Base-by-base conservation (phyloP, 2,797 vertebrate species). In the Manis pentadactyla region DNA sequence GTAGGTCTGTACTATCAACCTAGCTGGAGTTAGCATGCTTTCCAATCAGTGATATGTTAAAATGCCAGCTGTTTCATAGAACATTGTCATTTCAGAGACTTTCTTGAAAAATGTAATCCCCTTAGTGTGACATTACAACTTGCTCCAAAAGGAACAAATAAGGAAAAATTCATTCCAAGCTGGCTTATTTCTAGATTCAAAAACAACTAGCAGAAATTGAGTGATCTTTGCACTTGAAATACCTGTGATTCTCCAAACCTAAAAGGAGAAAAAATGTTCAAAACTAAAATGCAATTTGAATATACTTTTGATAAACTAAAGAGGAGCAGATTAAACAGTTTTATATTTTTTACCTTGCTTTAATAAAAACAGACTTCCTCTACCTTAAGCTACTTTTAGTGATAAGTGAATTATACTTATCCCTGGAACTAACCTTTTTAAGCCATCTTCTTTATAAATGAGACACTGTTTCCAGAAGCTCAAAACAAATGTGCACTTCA, bases 401-500 rank as follows among this genome's bases (percentile, higher is more conserved):
- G 96, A 73, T 94, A 96, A 96, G 95, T 95, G 93, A 96, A 95
- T 96, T 92, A 96, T 94, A 93, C 96, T 95, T 96, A 97, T 86
- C 61, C 96, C 95, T 96, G 88, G 96, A 97, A 97, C 94, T 95
- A 97, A 94, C 96, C 93, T 98, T 96, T 96, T 95, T 37, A 97
- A 97, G 97, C 95, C 95, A 95, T 95, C 95, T 97, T 97, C 96
- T 95, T 96, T 97, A 97, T 95, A 97, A 96, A 97, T 92, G 94
- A 96, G 97, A 96, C 83, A 96, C 96, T 97, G 95, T 97, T 97
- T 97, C 88, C 95, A 97, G 95, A 97, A 97, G 94, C 89, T 96
- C 97, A 97, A 97, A 97, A 97, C 97, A 97, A 97, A 96, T 90
- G 94, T 97, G 91, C 87, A 96, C 91, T 96, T 97, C 88, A 92